These are phyloP conservation scores for Iphiclides podalirius DNA, from an alignment of 2,888 invertebrate species.

Conservation along the genomic window DNA sequence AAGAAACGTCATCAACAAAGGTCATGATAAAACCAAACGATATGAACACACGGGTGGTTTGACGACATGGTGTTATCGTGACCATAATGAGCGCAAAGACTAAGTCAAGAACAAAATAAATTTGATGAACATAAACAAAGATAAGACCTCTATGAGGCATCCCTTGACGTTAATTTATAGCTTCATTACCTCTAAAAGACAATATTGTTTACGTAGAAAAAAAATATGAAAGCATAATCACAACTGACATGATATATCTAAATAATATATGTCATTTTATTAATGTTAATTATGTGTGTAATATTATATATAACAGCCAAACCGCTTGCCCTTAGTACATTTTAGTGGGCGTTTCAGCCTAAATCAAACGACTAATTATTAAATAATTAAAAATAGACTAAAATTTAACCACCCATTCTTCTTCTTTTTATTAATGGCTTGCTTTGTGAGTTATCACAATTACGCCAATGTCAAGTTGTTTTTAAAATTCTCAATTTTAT, in stretches of 20 bases:
- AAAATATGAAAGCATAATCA: neutral
- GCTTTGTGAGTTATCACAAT: no score
- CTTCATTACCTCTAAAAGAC: constrained; percentile 12
- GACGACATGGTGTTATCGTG: constrained; percentile 24
- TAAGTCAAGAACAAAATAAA: constrained; percentile 11
- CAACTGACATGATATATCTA: neutral
- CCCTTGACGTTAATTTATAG: constrained; percentile 14
- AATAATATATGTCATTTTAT: no score
- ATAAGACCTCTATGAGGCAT: constrained; percentile 15
- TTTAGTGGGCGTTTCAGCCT: no score
- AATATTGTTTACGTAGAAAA: constrained; percentile 3
- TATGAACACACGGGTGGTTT: constrained; percentile 15
- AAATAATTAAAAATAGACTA: no score
- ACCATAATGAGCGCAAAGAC: constrained; percentile 21
- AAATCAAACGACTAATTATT: no score
- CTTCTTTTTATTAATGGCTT: no score
- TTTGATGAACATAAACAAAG: constrained; percentile 17
- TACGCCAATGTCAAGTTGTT: no score
- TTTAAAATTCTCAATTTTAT: no score
- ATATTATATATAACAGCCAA: no score
- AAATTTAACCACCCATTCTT: no score
- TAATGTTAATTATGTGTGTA: no score
- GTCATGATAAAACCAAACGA: constrained; percentile 19
- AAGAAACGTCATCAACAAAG: constrained; percentile 13
- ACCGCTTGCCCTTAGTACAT: no score